These are phyloP conservation scores for Falco novaeseelandiae DNA, from an alignment of 2,797 vertebrate species.

Conservation along the genomic window DNA sequence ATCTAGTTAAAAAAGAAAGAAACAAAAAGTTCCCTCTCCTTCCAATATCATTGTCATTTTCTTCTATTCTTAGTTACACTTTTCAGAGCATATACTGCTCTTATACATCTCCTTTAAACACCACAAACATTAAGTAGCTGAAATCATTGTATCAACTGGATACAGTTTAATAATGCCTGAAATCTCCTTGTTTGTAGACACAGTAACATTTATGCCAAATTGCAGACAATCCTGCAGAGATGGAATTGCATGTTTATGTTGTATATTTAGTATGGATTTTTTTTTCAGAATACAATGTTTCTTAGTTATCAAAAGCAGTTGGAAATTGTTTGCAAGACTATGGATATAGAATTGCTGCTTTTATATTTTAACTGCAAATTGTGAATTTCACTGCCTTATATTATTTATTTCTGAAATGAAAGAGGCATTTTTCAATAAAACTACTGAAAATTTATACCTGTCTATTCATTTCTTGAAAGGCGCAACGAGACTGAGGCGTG, in stretches of 20 bases:
- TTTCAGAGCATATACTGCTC: constrained; percentile 65
- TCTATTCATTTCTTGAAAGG: constrained; percentile 29
- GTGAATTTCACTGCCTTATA: constrained; percentile 99
- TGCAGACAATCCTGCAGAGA: constrained; percentile 89
- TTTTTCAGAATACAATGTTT: constrained; percentile 90
- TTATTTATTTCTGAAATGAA: constrained; percentile 99
- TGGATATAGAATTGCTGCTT: constrained; percentile 96
- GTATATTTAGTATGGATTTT: constrained; percentile 92
- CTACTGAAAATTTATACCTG: constrained; percentile 92
- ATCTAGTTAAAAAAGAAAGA: constrained; percentile 24
- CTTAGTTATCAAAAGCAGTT: constrained; percentile 91
- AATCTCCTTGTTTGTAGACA: constrained; percentile 87
- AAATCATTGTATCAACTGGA: constrained; percentile 76
- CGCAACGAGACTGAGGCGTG: background rate
- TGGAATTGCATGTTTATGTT: constrained; percentile 97
- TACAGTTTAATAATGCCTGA: constrained; percentile 82
- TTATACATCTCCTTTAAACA: constrained; percentile 72
- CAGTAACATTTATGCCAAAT: constrained; percentile 89
- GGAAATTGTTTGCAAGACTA: constrained; percentile 95
- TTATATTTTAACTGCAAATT: constrained; percentile 95
- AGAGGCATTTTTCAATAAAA: constrained; percentile 99
- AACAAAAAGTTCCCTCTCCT: constrained; percentile 21
- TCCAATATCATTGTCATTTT: constrained; percentile 23
- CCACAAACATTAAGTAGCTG: constrained; percentile 75
- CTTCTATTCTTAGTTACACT: constrained; percentile 62